Evolutionary conservation across 1,140 invertebrate genomes (phyloP).

Genomic region (Pseudachorutes palmiensis): DNA sequence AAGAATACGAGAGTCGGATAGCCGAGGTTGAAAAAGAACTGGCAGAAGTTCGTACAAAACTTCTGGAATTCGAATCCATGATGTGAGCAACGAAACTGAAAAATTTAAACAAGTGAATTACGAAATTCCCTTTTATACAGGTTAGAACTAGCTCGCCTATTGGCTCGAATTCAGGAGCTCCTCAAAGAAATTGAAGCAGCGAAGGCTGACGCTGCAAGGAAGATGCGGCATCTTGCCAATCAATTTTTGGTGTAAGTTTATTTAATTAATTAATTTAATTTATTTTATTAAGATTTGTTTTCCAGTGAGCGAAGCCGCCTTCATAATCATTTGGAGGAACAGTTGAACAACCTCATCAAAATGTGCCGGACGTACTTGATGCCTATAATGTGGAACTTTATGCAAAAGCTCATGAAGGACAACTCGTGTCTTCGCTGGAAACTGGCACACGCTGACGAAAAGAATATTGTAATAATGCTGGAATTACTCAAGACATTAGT

Average conservation of each 20-base stretch:
- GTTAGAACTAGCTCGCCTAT: conserved; percentile 16
- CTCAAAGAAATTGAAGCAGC: conserved; percentile 22
- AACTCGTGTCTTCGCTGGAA: conserved; percentile 26
- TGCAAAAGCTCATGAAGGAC: conserved; percentile 15
- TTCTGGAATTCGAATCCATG: conserved; percentile 24
- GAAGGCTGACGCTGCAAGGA: conserved; percentile 27
- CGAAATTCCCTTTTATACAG: conserved; percentile 6
- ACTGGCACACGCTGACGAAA: conserved; percentile 19
- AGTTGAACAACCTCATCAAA: conserved; percentile 22
- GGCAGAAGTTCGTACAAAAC: conserved; percentile 3
- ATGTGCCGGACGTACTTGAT: conserved; percentile 24
- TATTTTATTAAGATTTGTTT: conserved; percentile 11
- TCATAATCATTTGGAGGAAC: conserved; percentile 28
- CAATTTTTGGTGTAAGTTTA: conserved; percentile 25
- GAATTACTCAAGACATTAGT: too few species aligned
- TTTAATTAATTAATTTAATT: background rate
- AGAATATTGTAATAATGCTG: conserved; percentile 26
- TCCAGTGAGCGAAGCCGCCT: conserved; percentile 26
- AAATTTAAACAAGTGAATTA: background rate
- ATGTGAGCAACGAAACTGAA: conserved; percentile 20
- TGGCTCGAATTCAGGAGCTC: conserved; percentile 21
- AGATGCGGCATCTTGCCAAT: conserved; percentile 29
- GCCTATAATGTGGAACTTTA: conserved; percentile 29
- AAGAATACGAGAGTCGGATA: background rate
- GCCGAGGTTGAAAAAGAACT: conserved; percentile 12